These are phyloP conservation scores for Perca flavescens DNA, from an alignment of 2,113 vertebrate genomes.

Conservation along the genomic window DNA sequence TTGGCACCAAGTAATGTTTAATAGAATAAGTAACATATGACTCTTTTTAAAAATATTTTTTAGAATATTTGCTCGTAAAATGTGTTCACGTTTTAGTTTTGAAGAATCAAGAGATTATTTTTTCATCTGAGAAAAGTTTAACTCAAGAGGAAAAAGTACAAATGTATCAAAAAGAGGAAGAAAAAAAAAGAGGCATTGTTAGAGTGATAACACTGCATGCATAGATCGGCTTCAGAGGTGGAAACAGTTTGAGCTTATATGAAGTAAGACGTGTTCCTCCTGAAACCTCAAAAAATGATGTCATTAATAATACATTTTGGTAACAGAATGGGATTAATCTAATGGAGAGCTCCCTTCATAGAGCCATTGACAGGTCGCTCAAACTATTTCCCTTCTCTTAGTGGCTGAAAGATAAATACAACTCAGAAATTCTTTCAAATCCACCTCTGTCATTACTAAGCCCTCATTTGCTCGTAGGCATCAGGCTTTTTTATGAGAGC, in stretches of 20 bases:
- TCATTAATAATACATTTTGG: constrained; percentile 37
- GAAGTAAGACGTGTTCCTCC: constrained; percentile 43
- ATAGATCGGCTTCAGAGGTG: constrained; percentile 35
- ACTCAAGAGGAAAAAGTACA: constrained; percentile 42
- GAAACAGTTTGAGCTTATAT: constrained; percentile 60
- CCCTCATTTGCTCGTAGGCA: constrained; percentile 56
- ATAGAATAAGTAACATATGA: constrained; percentile 23
- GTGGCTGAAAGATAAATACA: constrained; percentile 44
- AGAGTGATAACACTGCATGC: constrained; percentile 55
- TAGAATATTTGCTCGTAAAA: constrained; percentile 31
- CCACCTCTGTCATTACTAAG: constrained; percentile 37
- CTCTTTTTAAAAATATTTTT: constrained; percentile 29
- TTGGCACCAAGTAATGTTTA: constrained; percentile 57
- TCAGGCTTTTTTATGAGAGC: constrained; percentile 42
- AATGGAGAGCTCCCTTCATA: constrained; percentile 21
- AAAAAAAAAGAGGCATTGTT: constrained; percentile 8
- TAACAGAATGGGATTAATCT: constrained; percentile 33
- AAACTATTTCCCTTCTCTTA: constrained; percentile 19
- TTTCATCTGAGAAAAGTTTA: constrained; percentile 39
- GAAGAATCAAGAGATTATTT: constrained; percentile 19
- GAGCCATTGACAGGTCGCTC: constrained; percentile 36
- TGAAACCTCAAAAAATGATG: constrained; percentile 15
- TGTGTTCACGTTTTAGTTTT: constrained; percentile 25
- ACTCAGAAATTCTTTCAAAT: constrained; percentile 20
- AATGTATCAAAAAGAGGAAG: constrained; percentile 65